These are phyloP conservation scores for Geotrypetes seraphini DNA, from an alignment of 2,797 vertebrate genomes.

Conservation along the genomic window DNA sequence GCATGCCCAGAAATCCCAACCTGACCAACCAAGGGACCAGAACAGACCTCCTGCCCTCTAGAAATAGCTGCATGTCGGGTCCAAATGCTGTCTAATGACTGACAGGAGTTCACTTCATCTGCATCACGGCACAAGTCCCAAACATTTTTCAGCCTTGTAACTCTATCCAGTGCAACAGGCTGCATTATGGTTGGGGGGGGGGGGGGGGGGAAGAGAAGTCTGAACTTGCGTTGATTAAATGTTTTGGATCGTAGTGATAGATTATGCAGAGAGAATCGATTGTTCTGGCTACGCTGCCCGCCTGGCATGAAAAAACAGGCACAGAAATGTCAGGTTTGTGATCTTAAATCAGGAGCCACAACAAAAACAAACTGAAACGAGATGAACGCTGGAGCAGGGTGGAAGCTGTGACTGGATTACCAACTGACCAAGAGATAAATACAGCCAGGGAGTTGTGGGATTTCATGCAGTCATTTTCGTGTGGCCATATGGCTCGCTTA, in stretches of 20 bases:
- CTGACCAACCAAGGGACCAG: too few relatives aligned
- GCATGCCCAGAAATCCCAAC: not conserved
- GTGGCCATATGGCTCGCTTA: conserved; percentile 13
- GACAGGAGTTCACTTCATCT: not conserved
- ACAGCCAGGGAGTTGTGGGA: not conserved
- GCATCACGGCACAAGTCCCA: not conserved
- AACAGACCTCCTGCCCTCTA: not conserved
- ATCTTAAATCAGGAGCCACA: conserved; percentile 31
- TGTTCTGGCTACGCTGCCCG: conserved; percentile 56
- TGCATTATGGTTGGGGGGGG: conserved; percentile 8
- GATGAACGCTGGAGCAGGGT: not conserved
- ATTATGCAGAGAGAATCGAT: conserved; percentile 73
- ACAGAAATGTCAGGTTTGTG: conserved; percentile 74
- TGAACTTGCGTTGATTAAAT: conserved; percentile 53
- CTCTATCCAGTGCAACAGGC: conserved; percentile 2
- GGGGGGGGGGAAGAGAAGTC: conserved; percentile 43
- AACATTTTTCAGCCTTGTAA: not conserved
- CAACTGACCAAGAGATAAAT: not conserved
- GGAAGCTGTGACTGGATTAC: not conserved
- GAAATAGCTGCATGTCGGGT: not conserved
- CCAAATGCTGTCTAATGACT: not conserved
- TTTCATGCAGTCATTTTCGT: too few relatives aligned
- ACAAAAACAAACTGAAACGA: not conserved
- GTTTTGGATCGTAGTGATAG: conserved; percentile 51
- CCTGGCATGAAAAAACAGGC: conserved; percentile 63